These are phyloP conservation scores for Chrysemys picta DNA, from an alignment of 2,113 vertebrate species.

Conservation along the genomic window DNA sequence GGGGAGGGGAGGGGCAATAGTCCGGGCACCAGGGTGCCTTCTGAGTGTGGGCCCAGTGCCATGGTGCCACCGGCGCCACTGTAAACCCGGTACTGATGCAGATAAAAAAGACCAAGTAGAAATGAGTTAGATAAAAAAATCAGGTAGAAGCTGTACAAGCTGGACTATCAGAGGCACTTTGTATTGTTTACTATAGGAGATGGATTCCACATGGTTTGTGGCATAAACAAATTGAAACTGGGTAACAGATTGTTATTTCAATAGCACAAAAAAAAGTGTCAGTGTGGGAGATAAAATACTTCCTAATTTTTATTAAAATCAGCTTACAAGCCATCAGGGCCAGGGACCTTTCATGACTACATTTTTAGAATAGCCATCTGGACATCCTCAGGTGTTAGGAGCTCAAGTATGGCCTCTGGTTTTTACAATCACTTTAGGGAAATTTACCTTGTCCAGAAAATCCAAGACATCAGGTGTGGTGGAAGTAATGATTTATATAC, in stretches of 20 bases:
- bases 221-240: constrained; percentile 55
- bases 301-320: constrained; percentile 68
- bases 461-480: constrained; percentile 53
- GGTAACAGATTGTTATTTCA: constrained; percentile 65
- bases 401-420: constrained; percentile 5
- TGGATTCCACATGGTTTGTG: constrained; percentile 15
- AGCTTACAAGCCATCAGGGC: constrained; percentile 18
- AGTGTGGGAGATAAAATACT: constrained; percentile 45
- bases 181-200: neutral
- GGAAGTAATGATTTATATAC: constrained; percentile 31
- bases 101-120: neutral
- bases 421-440: constrained; percentile 23
- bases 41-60: too few relatives aligned
- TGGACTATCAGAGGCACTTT: neutral
- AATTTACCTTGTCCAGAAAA: constrained; percentile 25
- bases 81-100: neutral
- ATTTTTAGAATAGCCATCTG: constrained; percentile 70
- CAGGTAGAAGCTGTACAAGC: neutral
- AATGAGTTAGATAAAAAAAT: neutral
- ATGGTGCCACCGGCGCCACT: too few relatives aligned
- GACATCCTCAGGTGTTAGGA: constrained; percentile 55
- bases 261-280: constrained; percentile 37
- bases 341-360: constrained; percentile 59
- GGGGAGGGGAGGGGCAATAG: too few relatives aligned
- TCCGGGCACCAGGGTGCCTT: too few relatives aligned